These are phyloP conservation scores for Pogoniulus pusillus DNA, from an alignment of 2,797 vertebrate species.

Conservation along the genomic window DNA sequence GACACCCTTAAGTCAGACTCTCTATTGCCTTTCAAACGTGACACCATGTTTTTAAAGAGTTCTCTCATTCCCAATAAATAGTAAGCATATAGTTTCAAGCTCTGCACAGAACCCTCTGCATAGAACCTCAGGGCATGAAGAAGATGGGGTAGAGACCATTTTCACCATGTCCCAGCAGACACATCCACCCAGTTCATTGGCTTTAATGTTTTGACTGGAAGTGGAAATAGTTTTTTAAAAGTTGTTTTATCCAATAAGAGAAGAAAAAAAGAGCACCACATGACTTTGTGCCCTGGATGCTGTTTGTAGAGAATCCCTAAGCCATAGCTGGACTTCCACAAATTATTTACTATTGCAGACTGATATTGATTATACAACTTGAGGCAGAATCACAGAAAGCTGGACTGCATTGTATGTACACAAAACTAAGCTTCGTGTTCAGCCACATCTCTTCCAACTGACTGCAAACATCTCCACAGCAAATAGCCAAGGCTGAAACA, in stretches of 20 bases:
- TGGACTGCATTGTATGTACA: neutral
- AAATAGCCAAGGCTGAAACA: constrained; percentile 27
- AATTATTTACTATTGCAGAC: constrained; percentile 36
- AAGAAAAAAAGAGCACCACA: neutral
- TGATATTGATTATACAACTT: constrained; percentile 10
- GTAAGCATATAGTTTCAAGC: neutral
- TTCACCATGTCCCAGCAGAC: neutral
- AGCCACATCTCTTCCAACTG: constrained; percentile 45
- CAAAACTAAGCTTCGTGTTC: constrained; percentile 21
- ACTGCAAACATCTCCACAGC: constrained; percentile 35
- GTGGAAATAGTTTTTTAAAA: neutral
- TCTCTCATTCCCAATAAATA: neutral
- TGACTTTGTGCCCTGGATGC: neutral
- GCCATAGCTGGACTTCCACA: neutral
- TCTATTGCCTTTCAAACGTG: neutral
- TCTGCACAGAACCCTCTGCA: neutral
- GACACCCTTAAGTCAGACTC: neutral
- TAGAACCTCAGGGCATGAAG: neutral
- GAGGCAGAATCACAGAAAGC: neutral
- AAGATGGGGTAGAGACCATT: neutral
- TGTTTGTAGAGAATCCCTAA: neutral
- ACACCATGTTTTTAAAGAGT: neutral
- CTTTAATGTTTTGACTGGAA: neutral
- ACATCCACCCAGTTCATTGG: neutral
- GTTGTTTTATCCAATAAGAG: neutral